phyloP scores from a whole-genome alignment of 2,113 vertebrate genomes.

The Oncorhynchus gorbuscha region DNA sequence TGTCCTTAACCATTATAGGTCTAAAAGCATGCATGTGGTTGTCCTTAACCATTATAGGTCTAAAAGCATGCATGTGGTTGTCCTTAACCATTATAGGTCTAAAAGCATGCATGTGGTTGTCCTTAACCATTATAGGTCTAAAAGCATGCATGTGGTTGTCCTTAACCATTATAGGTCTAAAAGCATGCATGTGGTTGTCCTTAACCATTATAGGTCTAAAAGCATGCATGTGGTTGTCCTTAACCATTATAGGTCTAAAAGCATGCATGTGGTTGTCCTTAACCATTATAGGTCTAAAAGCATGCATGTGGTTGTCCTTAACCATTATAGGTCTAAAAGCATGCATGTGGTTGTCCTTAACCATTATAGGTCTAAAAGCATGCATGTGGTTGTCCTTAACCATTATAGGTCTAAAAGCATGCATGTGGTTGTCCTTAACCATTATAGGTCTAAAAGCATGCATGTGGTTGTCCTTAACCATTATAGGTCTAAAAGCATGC shows the following conservation, averaged over 20 bases:
- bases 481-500: too few species aligned
- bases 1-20: too few species aligned
- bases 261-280: constrained; percentile 27
- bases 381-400: not conserved
- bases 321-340: too few species aligned
- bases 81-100: too few species aligned
- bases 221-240: constrained; percentile 27
- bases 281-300: constrained; percentile 23
- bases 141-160: constrained; percentile 27
- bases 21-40: constrained; percentile 30
- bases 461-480: not conserved
- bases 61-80: constrained; percentile 32
- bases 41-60: too few species aligned
- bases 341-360: not conserved
- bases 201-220: constrained; percentile 17
- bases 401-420: too few species aligned
- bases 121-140: too few species aligned
- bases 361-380: too few species aligned
- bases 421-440: not conserved
- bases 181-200: constrained; percentile 28
- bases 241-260: constrained; percentile 17
- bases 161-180: constrained; percentile 12
- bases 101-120: constrained; percentile 28
- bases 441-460: too few species aligned
- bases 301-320: constrained; percentile 4